Evolutionary conservation across 2,888 invertebrate genomes (phyloP).

Genomic region (Diarsia brunnea): DNA sequence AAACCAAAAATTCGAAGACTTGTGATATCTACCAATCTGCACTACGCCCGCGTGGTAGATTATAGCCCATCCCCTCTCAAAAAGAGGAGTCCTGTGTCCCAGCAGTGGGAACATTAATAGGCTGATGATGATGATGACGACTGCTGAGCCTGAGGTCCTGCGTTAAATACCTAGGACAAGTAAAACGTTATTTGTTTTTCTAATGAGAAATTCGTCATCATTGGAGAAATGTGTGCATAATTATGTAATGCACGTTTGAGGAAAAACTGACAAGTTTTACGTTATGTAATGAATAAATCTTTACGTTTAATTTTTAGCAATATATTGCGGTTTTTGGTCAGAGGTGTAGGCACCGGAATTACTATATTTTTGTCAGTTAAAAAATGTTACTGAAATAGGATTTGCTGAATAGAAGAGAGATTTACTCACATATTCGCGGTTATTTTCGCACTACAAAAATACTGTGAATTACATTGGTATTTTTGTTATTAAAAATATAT

Average conservation of each 20-base stretch:
- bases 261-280: not conserved
- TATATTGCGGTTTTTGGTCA: not conserved
- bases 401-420: not conserved
- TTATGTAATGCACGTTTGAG: not conserved
- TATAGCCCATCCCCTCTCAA: too few relatives aligned
- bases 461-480: constrained; percentile 3
- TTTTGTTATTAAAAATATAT: not conserved
- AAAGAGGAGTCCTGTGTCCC: too few relatives aligned
- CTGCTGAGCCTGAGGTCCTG: too few relatives aligned
- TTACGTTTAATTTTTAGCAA: constrained; percentile 3
- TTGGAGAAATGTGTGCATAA: not conserved
- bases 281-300: constrained; percentile 1
- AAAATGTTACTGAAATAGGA: not conserved
- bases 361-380: not conserved
- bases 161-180: too few relatives aligned
- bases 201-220: not conserved
- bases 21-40: too few relatives aligned
- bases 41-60: too few relatives aligned
- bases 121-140: too few relatives aligned
- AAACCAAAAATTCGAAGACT: too few relatives aligned
- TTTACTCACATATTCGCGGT: not conserved
- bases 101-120: too few relatives aligned
- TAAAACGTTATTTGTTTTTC: too few relatives aligned
- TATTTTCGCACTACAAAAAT: constrained; percentile 1
- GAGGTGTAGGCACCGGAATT: constrained; percentile 3